A percentile compares a stretch with the other conserved stretches of the same genome.
Conservation (phyloP, 2,113 vertebrate species). For the Mus spicilegus region DNA sequence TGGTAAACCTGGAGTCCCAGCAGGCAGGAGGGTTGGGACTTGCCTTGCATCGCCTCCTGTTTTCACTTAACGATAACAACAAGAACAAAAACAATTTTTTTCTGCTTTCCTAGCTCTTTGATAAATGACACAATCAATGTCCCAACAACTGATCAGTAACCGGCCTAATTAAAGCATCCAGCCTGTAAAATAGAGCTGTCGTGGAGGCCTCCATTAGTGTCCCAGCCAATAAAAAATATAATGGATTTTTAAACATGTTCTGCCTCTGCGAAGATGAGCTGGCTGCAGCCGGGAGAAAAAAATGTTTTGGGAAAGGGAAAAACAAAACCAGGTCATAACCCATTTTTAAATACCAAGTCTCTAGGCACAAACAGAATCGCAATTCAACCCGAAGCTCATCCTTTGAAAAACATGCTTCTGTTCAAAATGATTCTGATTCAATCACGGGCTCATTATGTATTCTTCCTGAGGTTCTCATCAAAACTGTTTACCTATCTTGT, state of each 20-base stretch:
- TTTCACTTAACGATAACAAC: slow-evolving; percentile 84
- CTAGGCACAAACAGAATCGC: slow-evolving; percentile 89
- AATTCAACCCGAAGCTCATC: slow-evolving; percentile 86
- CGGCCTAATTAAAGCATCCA: slow-evolving; percentile 89
- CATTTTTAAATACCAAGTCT: slow-evolving; percentile 82
- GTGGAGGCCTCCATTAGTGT: slow-evolving; percentile 89
- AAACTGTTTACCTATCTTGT: slow-evolving; percentile 85
- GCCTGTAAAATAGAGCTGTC: slow-evolving; percentile 90
- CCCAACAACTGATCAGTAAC: slow-evolving; percentile 89
- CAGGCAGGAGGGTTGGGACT: slow-evolving; percentile 17
- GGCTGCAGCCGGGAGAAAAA: slow-evolving; percentile 71
- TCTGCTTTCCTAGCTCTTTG: slow-evolving; percentile 84
- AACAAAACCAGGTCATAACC: slow-evolving; percentile 82
- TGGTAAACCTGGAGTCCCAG: not conserved
- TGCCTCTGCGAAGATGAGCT: slow-evolving; percentile 78
- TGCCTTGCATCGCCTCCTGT: slow-evolving; percentile 29
- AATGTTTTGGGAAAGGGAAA: slow-evolving; percentile 77
- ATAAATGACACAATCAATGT: slow-evolving; percentile 90
- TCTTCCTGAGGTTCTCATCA: slow-evolving; percentile 84
- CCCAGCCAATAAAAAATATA: slow-evolving; percentile 89
- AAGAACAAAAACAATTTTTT: slow-evolving; percentile 66
- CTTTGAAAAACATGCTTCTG: slow-evolving; percentile 87
- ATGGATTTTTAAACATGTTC: slow-evolving; percentile 88
- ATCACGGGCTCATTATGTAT: slow-evolving; percentile 86
- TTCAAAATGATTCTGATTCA: slow-evolving; percentile 89